phyloP scores from a whole-genome alignment of 2,797 vertebrate genomes.

The Parauchenoglanis punctatus region DNA sequence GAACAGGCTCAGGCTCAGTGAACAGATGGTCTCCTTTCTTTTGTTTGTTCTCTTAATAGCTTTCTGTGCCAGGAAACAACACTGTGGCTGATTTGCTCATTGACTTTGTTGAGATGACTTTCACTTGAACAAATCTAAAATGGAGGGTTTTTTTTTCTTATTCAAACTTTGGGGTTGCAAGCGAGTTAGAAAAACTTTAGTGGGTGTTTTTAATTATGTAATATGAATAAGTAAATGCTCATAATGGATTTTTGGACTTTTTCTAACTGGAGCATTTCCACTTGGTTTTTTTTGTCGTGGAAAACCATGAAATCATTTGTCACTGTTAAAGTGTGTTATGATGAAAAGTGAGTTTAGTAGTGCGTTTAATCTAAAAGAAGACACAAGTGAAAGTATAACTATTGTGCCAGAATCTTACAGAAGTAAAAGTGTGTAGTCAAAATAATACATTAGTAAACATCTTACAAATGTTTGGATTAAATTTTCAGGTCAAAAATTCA shows the following conservation, averaged over 20 bases:
- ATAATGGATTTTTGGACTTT: background rate
- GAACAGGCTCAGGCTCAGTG: background rate
- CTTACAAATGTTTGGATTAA: background rate
- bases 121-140: background rate
- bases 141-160: too few species aligned
- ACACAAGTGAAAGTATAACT: background rate
- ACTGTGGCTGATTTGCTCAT: background rate
- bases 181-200: background rate
- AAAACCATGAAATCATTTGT: background rate
- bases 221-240: background rate
- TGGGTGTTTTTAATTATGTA: background rate
- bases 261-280: background rate
- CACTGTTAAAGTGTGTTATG: background rate
- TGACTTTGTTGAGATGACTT: background rate
- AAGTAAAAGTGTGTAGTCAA: background rate
- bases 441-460: background rate
- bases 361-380: background rate
- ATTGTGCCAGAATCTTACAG: background rate
- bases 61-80: constrained; percentile 4
- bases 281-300: background rate
- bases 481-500: background rate
- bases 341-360: background rate
- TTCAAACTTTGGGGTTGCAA: background rate
- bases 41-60: constrained; percentile 33
- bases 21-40: constrained; percentile 44